These are phyloP conservation scores for Melanostigma gelatinosum DNA, from an alignment of 2,113 vertebrate genomes.

Conservation along the genomic window DNA sequence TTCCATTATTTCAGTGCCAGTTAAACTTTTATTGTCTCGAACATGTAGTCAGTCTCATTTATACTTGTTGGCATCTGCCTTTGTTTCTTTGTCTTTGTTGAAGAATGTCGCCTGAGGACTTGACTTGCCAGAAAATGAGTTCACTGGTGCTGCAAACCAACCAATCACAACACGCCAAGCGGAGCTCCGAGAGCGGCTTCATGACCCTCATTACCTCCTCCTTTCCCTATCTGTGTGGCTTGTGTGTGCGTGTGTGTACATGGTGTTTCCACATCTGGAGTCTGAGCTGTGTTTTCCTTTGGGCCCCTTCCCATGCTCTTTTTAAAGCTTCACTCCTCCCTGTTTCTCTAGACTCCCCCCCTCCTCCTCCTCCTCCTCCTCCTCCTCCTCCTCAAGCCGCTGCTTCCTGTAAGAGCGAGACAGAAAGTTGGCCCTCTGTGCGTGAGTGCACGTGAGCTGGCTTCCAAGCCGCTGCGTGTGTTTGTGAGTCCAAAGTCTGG, in stretches of 20 bases:
- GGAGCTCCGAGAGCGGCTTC: conserved; percentile 60
- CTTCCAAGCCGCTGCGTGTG: conserved; percentile 31
- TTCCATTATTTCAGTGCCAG: background rate
- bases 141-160: conserved; percentile 52
- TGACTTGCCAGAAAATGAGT: conserved; percentile 50
- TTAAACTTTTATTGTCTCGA: background rate
- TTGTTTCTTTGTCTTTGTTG: conserved; percentile 30
- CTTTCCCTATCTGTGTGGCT: conserved; percentile 40
- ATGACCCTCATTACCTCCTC: conserved; percentile 66
- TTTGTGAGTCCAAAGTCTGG: conserved; percentile 46
- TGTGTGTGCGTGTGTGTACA: conserved; percentile 50
- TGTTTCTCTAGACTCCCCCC: conserved; percentile 38
- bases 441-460: conserved; percentile 55
- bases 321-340: conserved; percentile 58
- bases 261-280: conserved; percentile 82
- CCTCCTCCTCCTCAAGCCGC: conserved; percentile 53
- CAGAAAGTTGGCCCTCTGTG: conserved; percentile 50
- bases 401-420: conserved; percentile 71
- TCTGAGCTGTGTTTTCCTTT: conserved; percentile 77
- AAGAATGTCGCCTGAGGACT: conserved; percentile 32
- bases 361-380: conserved; percentile 39
- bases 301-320: conserved; percentile 73
- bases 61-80: background rate
- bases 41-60: conserved; percentile 11
- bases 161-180: conserved; percentile 79